Conservation (phyloP, 1,140 invertebrate genomes). For the Eubasilissa regina region DNA sequence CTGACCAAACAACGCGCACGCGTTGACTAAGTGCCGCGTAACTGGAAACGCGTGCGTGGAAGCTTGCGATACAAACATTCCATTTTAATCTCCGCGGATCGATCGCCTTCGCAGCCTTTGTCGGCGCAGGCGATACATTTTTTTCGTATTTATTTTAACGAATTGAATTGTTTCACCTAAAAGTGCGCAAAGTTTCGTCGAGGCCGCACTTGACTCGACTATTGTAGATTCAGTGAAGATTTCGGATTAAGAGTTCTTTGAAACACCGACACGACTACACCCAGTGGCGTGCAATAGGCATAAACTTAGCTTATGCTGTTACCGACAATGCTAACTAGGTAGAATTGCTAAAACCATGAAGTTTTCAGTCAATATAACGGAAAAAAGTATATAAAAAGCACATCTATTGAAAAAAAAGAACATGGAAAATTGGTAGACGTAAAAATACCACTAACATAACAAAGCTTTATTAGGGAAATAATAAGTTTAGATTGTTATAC, state of each 20-base stretch:
- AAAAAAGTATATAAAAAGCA: too few species aligned
- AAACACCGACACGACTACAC: neutral
- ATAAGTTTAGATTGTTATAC: too few species aligned
- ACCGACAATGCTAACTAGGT: too few species aligned
- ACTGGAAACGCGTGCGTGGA: neutral
- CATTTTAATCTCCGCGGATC: conserved; percentile 17
- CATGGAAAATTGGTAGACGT: too few species aligned
- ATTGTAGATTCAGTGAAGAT: conserved; percentile 2
- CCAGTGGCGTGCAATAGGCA: too few species aligned
- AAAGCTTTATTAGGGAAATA: too few species aligned
- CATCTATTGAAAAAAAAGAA: too few species aligned
- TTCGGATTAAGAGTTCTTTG: conserved; percentile 6
- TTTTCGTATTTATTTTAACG: too few species aligned
- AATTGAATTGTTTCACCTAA: conserved; percentile 21
- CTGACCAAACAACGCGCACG: neutral
- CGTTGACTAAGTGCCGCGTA: neutral
- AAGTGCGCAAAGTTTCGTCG: conserved; percentile 3
- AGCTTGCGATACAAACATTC: conserved; percentile 3
- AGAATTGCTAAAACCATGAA: too few species aligned
- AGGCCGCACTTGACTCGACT: conserved; percentile 24
- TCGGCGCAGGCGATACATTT: conserved; percentile 13
- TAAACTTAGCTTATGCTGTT: too few species aligned
- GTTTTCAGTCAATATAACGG: too few species aligned
- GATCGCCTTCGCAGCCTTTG: conserved; percentile 1
- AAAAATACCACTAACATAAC: too few species aligned